Evolutionary conservation across 2,113 vertebrate species (phyloP).

Genomic region (Rhynchopsitta pachyrhyncha): DNA sequence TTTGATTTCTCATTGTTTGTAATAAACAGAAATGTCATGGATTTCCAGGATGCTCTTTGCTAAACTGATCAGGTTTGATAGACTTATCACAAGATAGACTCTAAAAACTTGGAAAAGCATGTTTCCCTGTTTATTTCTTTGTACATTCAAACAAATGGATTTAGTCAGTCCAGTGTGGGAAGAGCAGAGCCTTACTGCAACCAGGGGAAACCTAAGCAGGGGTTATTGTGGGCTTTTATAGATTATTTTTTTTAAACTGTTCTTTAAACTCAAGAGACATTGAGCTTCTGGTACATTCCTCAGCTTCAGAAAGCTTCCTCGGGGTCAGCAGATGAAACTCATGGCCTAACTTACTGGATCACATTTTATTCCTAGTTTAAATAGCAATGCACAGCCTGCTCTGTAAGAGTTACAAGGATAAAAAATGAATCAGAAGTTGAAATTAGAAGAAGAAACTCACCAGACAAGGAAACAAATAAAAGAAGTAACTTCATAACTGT

Average conservation of each 20-base stretch:
- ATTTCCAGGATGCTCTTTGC: background rate
- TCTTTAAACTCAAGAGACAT: background rate
- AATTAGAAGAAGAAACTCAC: background rate
- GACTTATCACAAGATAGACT: background rate
- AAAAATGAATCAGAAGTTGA: background rate
- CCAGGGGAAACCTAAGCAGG: background rate
- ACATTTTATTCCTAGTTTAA: background rate
- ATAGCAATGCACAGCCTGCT: background rate
- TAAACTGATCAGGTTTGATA: background rate
- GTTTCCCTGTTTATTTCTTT: background rate
- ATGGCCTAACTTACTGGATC: background rate
- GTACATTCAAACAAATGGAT: background rate
- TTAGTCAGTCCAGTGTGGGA: background rate
- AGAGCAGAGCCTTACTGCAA: background rate
- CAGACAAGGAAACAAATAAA: background rate
- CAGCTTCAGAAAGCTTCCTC: background rate
- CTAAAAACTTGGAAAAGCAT: background rate
- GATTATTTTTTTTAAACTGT: background rate
- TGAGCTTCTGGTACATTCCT: background rate
- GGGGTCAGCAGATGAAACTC: background rate
- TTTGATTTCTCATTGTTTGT: background rate
- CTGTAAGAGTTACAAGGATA: background rate
- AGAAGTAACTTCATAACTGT: background rate
- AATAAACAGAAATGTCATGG: background rate
- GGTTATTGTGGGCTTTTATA: background rate